phyloP scores from a whole-genome alignment of 2,113 vertebrate species.

The Xiphophorus maculatus region DNA sequence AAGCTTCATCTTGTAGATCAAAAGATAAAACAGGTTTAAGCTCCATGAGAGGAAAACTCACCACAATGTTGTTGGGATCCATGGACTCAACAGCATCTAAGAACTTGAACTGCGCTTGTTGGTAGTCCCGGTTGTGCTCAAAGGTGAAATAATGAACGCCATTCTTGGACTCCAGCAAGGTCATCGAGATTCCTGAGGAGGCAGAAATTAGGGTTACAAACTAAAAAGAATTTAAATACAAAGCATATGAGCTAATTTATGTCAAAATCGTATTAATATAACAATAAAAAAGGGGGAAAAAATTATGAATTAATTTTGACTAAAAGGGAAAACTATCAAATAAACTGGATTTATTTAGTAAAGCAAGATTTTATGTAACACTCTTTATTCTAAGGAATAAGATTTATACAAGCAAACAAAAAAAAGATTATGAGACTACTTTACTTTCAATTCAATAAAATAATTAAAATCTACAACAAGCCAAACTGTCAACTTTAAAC shows the following conservation, averaged over 20 bases:
- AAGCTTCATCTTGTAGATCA: too few relatives aligned
- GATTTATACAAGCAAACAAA: neutral
- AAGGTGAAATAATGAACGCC: slow-evolving; percentile 89
- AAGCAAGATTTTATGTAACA: neutral
- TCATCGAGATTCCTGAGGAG: slow-evolving; percentile 89
- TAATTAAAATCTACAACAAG: neutral
- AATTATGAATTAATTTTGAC: too few relatives aligned
- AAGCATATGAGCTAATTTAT: neutral
- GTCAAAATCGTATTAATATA: neutral
- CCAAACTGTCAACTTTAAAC: neutral
- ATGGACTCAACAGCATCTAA: slow-evolving; percentile 93
- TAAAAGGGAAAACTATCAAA: neutral
- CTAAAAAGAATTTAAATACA: neutral
- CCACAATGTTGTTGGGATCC: slow-evolving; percentile 98
- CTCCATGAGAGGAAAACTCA: slow-evolving; percentile 52
- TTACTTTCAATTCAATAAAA: too few relatives aligned
- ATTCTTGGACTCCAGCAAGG: slow-evolving; percentile 85
- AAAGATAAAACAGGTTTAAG: neutral
- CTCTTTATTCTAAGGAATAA: neutral
- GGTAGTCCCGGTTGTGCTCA: slow-evolving; percentile 94
- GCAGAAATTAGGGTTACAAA: slow-evolving; percentile 6
- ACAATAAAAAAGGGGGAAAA: too few relatives aligned
- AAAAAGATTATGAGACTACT: too few relatives aligned
- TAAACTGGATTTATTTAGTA: neutral
- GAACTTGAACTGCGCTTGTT: slow-evolving; percentile 96